Base-by-base conservation (phyloP, 2,888 invertebrate genomes). In the Conus canariensis region DNA sequence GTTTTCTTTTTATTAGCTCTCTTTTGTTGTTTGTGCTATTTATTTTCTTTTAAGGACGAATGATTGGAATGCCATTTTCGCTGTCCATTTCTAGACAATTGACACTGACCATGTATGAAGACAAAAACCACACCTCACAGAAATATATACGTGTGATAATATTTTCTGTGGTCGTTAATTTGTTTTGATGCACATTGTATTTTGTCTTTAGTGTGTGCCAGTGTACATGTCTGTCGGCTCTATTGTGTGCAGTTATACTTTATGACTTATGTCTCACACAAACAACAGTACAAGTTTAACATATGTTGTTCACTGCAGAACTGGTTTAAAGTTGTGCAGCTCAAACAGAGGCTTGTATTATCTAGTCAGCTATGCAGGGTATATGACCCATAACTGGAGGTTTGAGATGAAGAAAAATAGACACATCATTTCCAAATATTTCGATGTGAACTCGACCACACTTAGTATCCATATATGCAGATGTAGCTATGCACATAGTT, bases 311-410 rank as follows among this genome's bases (percentile, higher is more conserved):
- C 8, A 5, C 25, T 77, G 30, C 77, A 16, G 12, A 80, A 6
- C 10, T 58, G 58, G 16, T 8, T 12, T 25, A 60, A 12, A 10
- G 5, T 58, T 85, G 60, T 60, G 58, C 60, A 45, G 45, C 45
- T 45, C 45, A 45, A 45, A 45, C 45, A 80, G 80, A 80, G 30
- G 30, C 80, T 80, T 80, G n/a, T 30, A 25, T 45, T 45, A 86
- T 67, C 86, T 86, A 86, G 86, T 86, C 86, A 86, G 14, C 86
- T 64, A 25, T 22, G 64, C 86, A 86, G 86, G 86, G 86, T 86
- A 86, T 25, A 45, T 10, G 64, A 64, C 59, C 25, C 25, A 25
- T 10, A 3, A 25, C 59, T 60, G 9, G 5, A 45, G 25, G 6
- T 45, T 80, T n/a, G 16, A n/a, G n/a, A 80, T 80, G 12, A 77